These are phyloP conservation scores for Celastrina argiolus DNA, from an alignment of 2,888 invertebrate species.

Conservation along the genomic window DNA sequence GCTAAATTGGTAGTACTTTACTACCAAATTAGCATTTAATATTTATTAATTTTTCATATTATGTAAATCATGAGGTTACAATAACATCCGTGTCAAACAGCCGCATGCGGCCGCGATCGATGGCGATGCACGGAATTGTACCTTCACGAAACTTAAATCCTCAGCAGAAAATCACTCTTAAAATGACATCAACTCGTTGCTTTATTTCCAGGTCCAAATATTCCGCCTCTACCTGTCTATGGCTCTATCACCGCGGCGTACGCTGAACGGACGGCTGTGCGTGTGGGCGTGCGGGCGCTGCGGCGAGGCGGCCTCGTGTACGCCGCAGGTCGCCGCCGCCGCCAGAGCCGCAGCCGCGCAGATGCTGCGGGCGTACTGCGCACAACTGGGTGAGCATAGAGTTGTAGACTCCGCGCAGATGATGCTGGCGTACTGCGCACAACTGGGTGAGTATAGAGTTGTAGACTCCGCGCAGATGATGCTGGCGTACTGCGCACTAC, in stretches of 20 bases:
- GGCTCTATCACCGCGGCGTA: slow-evolving; percentile 92
- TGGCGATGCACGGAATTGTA: no score
- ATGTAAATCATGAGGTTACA: no score
- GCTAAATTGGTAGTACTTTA: no score
- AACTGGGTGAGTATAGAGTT: no score
- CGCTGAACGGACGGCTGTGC: slow-evolving; percentile 91
- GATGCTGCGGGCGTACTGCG: slow-evolving; percentile 89
- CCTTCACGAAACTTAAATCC: neutral
- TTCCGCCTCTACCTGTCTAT: slow-evolving; percentile 89
- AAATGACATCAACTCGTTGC: neutral
- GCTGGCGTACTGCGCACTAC: no score
- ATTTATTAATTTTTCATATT: no score
- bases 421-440: no score
- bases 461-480: no score
- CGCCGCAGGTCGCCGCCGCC: slow-evolving; percentile 89
- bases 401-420: no score
- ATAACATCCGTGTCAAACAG: no score
- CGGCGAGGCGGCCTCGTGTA: slow-evolving; percentile 88
- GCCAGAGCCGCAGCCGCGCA: slow-evolving; percentile 94
- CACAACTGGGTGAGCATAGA: slow-evolving; percentile 85
- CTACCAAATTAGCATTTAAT: no score
- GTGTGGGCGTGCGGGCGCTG: slow-evolving; percentile 91
- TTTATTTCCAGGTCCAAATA: slow-evolving; percentile 71
- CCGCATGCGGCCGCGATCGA: no score
- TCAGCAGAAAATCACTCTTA: neutral